Evolutionary conservation across 2,797 vertebrate species (phyloP).

Genomic region (Sarcophilus harrisii): DNA sequence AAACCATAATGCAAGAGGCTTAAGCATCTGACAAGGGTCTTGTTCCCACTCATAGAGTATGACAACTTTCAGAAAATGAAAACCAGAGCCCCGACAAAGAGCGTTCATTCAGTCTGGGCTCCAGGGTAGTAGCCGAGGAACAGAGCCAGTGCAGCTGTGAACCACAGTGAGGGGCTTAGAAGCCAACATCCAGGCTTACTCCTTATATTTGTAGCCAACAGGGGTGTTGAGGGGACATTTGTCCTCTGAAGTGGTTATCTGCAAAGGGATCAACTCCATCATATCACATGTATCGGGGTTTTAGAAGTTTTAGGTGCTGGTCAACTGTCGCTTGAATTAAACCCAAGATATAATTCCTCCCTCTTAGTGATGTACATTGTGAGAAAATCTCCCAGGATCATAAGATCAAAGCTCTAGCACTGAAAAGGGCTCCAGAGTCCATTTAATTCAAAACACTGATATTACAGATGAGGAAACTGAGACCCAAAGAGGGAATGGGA

Average conservation of each 20-base stretch:
- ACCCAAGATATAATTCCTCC: background rate
- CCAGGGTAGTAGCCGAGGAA: slow-evolving; percentile 58
- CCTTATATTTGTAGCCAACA: slow-evolving; percentile 64
- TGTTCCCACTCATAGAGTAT: slow-evolving; percentile 57
- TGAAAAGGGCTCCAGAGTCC: background rate
- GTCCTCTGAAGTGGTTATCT: slow-evolving; percentile 34
- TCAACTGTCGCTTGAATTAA: background rate
- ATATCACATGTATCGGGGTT: background rate
- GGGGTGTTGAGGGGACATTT: slow-evolving; percentile 59
- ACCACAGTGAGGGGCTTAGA: slow-evolving; percentile 61
- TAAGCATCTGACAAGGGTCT: background rate
- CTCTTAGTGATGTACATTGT: background rate
- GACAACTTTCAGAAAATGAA: slow-evolving; percentile 70
- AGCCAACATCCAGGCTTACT: slow-evolving; percentile 71
- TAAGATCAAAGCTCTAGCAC: background rate
- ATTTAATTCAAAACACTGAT: background rate
- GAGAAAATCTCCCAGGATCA: background rate
- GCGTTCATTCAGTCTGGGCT: slow-evolving; percentile 38
- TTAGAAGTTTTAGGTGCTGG: background rate
- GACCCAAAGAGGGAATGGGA: background rate
- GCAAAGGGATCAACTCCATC: slow-evolving; percentile 49
- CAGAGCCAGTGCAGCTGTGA: slow-evolving; percentile 70
- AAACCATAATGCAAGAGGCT: background rate
- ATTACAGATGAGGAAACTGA: background rate
- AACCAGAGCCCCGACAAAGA: slow-evolving; percentile 70